Evolutionary conservation across 2,113 vertebrate species (phyloP), one percentile per base, ranked within the genome.

Genomic region (Lathamus discolor): DNA sequence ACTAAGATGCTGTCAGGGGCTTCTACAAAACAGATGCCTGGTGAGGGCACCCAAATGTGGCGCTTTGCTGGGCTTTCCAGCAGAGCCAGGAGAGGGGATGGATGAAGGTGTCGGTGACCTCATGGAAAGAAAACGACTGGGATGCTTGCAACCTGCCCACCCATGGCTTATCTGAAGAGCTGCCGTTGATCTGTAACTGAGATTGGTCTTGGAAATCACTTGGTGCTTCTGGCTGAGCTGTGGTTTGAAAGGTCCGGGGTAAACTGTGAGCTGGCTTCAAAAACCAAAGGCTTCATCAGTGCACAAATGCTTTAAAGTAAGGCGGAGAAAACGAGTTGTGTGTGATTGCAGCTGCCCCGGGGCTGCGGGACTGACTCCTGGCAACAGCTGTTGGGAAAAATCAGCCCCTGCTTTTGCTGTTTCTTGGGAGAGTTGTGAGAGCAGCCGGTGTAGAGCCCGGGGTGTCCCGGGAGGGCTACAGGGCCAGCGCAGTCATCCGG

Each of bases 41-140:
- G 39, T 1, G 3, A 37, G 14, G 41, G 13, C 1, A 13, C 35
- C 19, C 1, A 0, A 46, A 0, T 0, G 1, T 2, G 10, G 55
- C 20, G 0, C 29, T 49, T 37, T 3, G 17, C 23, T 8, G 27
- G 72, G 62, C 6, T 19, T 24, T 5, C 6, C 17, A 24, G 83
- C 49, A 49, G 39, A 20, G 22, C 37, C 64, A 43, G 46, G 28
- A 86, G 13, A 13, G 43, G 8, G 39, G 43, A 2, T 23, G 39
- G 20, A 22, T 2, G 1, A 31, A 25, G 57, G 31, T 16, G 43
- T 63, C 1, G 0, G 19, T 15, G 62, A 25, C 25, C 41, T 59
- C 31, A 4, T 2, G 17, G 72, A 12, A 28, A 13, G 76, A 31
- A 52, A 72, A 67, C 1, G 5, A 27, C 17, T 24, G 41, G 4